Base-by-base conservation (phyloP, 2,797 vertebrate genomes). In the Urophycis tenuis region DNA sequence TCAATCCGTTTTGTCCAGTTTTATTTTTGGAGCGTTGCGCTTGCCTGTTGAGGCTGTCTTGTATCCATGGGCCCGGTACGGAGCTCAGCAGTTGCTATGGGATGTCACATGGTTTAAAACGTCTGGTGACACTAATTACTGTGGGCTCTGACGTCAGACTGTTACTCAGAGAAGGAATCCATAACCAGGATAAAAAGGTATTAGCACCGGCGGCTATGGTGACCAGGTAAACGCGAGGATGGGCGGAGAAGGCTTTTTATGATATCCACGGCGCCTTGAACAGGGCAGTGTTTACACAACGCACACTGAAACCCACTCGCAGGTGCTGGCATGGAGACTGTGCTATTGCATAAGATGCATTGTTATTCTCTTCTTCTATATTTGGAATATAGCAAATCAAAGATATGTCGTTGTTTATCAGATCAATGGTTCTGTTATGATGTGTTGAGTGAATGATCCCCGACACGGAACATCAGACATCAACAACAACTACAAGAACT, bases 51-150 rank as follows among this genome's bases (percentile, higher is more conserved):
- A 67, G 60, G 3, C 60, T 3, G 60, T 29, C 60, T 81, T 83
- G 83, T 85, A 80, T 84, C 85, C 85, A 87, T 84, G 86, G 84
- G 82, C 85, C 83, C 80, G 75, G 80, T 86, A 80, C 76, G 84
- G 74, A 84, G 84, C 85, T 85, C 87, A 80, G 85, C 87, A 82
- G 88, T 90, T 87, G 86, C 87, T 87, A 86, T 82, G 82, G 88
- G 60, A 72, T 74, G 82, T 87, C 86, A 77, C 41, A 76, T 45
- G 49, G 80, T 72, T 67, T 25, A 78, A 80, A 83, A 81, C 60
- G 15, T 74, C 64, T 49, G 79, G 74, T 81, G 81, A 82, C 84
- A 82, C 81, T 89, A 89, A 90, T 89, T 89, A 83, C 81, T 39
- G 82, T 19, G 67, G 81, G 80, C 73, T 79, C 78, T 78, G 80